Base-by-base conservation (phyloP, 1,140 invertebrate genomes). In the Campoletis sonorensis region DNA sequence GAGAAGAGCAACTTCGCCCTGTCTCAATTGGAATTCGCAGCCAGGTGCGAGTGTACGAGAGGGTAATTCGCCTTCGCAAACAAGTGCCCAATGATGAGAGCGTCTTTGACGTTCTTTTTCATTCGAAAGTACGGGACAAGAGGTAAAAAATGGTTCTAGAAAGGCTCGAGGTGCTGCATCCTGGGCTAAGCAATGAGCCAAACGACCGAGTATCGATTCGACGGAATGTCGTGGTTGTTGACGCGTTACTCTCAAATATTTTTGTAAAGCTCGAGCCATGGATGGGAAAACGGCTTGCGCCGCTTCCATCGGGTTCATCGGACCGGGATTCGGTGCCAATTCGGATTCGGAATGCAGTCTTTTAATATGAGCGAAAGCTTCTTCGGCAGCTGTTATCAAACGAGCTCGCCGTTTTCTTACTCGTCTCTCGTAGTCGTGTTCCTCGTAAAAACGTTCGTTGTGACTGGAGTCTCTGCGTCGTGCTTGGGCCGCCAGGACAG, bases 231-330 rank as follows among this genome's bases (percentile, higher is more conserved):
- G 93, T 0, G 98, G 98, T 88, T 99, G 98, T 88, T 99, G 98
- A 1, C 98, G 91, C 0, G 98, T 99, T 1, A 99, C 96, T 27
- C 98, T 94, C 61, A 99, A 92, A 91, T 98, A 99, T 91, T 99
- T 99, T 92, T 99, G 98, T 75, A 99, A 92, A 1, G 98, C 96
- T 75, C 98, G 94, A 0, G 98, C 97, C 93, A 99, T 96, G 0
- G 98, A 98, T 7, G 98, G 98, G 89, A 99, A 99, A 23, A 99
- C 97, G 0, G 98, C 97, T 88, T 99, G 97, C 0, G 98, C 98
- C 18, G 98, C 98, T 93, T 99, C 98, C 85, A 97, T 94, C 0
- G 98, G 96, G 89, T 98, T 97, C 94, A 99, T 96, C 0, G 96
- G 96, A 84, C 89, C 91, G 27, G 90, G 86, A 84, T 89, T 90